Evolutionary conservation across 2,888 invertebrate genomes (phyloP), one percentile per base, ranked within the genome.

Genomic region (Chromoteleia sp.): DNA sequence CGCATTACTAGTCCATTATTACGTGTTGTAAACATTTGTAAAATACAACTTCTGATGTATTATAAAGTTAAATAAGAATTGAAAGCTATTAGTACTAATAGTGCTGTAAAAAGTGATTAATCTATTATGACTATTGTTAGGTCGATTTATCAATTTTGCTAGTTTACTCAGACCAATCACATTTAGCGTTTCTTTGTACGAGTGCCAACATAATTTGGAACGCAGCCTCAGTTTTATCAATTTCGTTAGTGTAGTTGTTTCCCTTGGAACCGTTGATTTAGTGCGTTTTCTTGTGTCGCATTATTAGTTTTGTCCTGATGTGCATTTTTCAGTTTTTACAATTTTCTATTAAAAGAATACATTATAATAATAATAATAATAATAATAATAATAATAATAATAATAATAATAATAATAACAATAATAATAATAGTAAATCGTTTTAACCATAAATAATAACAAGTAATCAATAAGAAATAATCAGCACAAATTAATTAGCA

Each of bases 101-200:
- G 41, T n/a, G 12, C 25, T 39, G 10, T 8, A 21, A 25, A 14
- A 10, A 52, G n/a, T 41, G 29, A 59, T 59, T 17, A 33, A 59
- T 41, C 12, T 41, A 14, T 59, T n/a, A 19, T 8, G 29, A 45
- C 61, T 61, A 45, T 61, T 61, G 61, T 61, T 61, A 58, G 25
- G 6, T 41, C 17, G 58, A 21, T 45, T 29, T 43, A 61, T 29
- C 30, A 61, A 30, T 61, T 61, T 45, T 4, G n/a, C 39, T 6
- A 17, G 15, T 43, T 17, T 30, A 25, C 45, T 43, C 39, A 17
- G 45, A 15, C 43, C 30, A 61, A 61, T 61, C 45, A 30, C 17
- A 29, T 45, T 61, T 45, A 61, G 15, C n/a, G n/a, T 63, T 63
- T 63, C 30, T 48, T 63, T 63, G 61, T 48, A 45, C 33, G 6